Base-by-base conservation (phyloP, 2,888 invertebrate species). In the Synanthedon andrenaeformis region DNA sequence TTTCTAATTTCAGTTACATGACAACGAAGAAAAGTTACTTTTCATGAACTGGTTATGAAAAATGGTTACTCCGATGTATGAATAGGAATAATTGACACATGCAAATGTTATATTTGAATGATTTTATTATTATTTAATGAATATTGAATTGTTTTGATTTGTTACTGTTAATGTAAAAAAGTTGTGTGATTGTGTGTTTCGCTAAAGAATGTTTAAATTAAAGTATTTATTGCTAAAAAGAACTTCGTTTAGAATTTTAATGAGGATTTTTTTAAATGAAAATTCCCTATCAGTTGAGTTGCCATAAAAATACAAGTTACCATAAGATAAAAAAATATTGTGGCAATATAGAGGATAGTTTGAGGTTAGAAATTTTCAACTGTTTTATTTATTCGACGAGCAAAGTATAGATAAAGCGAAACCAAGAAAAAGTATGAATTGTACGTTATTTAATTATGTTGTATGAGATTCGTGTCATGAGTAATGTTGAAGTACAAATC, bases 401-500 rank as follows among this genome's bases (percentile, higher is more conserved):
- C 70, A 72, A 67, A 67, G 62, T 62, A 61, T 59, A 45, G 8
- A n/a, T 13, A 42, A n/a, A 45, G 35, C 35, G 13, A 45, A n/a
- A 59, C 58, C 64, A 61, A 65, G 61, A 64, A 61, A 68, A 64
- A 65, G 74, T 72, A 72, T 74, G 83, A 76, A 73, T 49, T 67
- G 58, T 64, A 67, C 72, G 80, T 72, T 79, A 80, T 80, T 79
- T 79, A 81, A 79, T 77, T 76, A 12, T 6, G 13, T 72, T 78
- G 76, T 79, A 78, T 78, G 85, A 82, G 82, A 83, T 84, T 82
- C 10, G 10, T 35, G 35, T 79, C 67, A 61, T 62, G 62, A 63
- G 42, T 58, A 28, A 63, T 79, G 76, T 82, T 79, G 75, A 82
- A 85, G 84, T 85, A 85, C 85, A 85, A 85, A 78, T 74, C 35